Evolutionary conservation across 2,888 invertebrate genomes (phyloP).

Genomic region (Cephus rjabovi): DNA sequence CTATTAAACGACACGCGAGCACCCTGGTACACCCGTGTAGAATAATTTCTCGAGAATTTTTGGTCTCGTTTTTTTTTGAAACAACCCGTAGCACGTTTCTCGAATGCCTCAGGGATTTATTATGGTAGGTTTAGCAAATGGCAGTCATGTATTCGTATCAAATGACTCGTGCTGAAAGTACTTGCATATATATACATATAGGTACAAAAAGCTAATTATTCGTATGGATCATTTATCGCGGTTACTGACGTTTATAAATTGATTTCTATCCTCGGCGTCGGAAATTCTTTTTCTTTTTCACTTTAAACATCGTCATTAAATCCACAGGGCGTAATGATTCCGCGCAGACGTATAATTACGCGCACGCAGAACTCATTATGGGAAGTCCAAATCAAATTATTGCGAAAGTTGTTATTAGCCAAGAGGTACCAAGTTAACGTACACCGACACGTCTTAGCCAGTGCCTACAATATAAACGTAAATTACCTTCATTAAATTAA

Average conservation of each 20-base stretch:
- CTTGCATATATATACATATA: neutral
- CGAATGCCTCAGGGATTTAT: neutral
- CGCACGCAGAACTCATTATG: constrained; percentile 31
- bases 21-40: neutral
- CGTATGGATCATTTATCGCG: constrained; percentile 12
- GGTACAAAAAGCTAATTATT: neutral
- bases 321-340: constrained; percentile 18
- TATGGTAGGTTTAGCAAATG: neutral
- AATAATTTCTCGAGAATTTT: neutral
- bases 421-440: constrained; percentile 9
- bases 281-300: neutral
- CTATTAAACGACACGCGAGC: neutral
- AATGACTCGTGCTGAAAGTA: neutral
- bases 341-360: constrained; percentile 29
- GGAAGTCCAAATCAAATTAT: constrained; percentile 32
- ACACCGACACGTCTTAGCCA: neutral
- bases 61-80: neutral
- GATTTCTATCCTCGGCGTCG: neutral
- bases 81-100: neutral
- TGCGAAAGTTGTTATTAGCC: constrained; percentile 31
- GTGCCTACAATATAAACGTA: constrained; percentile 12
- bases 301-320: constrained; percentile 15
- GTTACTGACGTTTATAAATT: neutral
- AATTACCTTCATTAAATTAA: constrained; percentile 31
- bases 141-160: neutral